Base-by-base conservation (phyloP, 2,888 invertebrate genomes). In the Sarcophaga subvicina region DNA sequence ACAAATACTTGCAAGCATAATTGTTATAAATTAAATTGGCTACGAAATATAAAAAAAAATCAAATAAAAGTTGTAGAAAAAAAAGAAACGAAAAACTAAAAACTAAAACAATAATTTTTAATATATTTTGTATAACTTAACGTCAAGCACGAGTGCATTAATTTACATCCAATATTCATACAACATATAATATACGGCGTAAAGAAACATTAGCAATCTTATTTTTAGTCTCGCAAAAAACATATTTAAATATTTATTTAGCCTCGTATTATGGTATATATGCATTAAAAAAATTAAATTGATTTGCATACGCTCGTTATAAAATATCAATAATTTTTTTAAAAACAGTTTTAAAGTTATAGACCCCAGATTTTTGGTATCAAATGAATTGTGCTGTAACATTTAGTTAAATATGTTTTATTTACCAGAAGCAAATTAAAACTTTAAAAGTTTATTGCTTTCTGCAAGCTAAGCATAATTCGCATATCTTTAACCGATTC, bases 111-210 rank as follows among this genome's bases (percentile, higher is more conserved):
- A 73, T 25, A 80, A 83, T 76, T 83, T 54, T 83, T 54, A 77
- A 77, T 79, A 80, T 49, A 80, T 77, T 86, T 83, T 86, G 72
- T 66, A 72, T 67, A 80, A 83, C 76, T 87, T 82, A 79, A 76
- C 87, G 84, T 87, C 87, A 87, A 87, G 87, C 87, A 82, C 71
- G 87, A 87, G 75, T 84, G 87, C 81, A 82, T 82, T 76, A 81
- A 87, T 87, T 87, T 87, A 84, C 87, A 87, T 87, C 87, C 63
- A 82, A 84, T 87, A 81, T 17, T 54, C 54, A 54, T 54, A 54
- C 54, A 54, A 37, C 37, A 37, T 37, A 27, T 75, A 20, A 20
- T 73, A 79, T 78, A 77, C 54, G 67, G 54, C 69, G 60, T 45
- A 17, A 5, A n/a, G 60, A 76, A 86, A 81, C 64, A 76, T 72